These are phyloP conservation scores for Drosophila pallidifrons DNA, from an alignment of 1,140 invertebrate species.

Conservation along the genomic window DNA sequence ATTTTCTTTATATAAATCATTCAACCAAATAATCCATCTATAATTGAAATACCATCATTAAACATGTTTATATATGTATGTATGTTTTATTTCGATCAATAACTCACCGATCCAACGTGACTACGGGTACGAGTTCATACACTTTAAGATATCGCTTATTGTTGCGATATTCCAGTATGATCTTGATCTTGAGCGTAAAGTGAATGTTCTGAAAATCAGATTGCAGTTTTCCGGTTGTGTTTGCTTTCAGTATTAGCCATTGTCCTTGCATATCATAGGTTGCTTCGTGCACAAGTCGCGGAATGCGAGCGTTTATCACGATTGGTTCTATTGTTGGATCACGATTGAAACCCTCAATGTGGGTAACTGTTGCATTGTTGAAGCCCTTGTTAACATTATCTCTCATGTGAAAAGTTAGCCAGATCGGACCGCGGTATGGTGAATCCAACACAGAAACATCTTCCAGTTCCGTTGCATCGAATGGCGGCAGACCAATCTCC, in stretches of 20 bases:
- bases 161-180: constrained; percentile 53
- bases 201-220: constrained; percentile 60
- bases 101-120: constrained; percentile 62
- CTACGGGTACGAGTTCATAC: constrained; percentile 42
- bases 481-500: constrained; percentile 50
- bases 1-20: constrained; percentile 62
- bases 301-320: constrained; percentile 21
- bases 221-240: constrained; percentile 47
- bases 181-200: constrained; percentile 47
- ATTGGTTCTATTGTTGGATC: constrained; percentile 39
- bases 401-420: constrained; percentile 44
- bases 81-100: constrained; percentile 12
- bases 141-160: constrained; percentile 59
- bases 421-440: constrained; percentile 34
- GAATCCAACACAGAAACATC: constrained; percentile 23
- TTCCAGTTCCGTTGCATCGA: constrained; percentile 26
- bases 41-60: neutral
- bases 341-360: constrained; percentile 53
- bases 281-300: constrained; percentile 13
- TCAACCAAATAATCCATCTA: constrained; percentile 53
- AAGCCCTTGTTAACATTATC: constrained; percentile 40
- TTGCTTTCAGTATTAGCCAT: constrained; percentile 38
- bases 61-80: neutral
- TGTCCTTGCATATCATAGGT: constrained; percentile 43
- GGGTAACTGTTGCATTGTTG: constrained; percentile 53